Conservation (phyloP, 2,888 invertebrate species). For the Tineola bisselliella region DNA sequence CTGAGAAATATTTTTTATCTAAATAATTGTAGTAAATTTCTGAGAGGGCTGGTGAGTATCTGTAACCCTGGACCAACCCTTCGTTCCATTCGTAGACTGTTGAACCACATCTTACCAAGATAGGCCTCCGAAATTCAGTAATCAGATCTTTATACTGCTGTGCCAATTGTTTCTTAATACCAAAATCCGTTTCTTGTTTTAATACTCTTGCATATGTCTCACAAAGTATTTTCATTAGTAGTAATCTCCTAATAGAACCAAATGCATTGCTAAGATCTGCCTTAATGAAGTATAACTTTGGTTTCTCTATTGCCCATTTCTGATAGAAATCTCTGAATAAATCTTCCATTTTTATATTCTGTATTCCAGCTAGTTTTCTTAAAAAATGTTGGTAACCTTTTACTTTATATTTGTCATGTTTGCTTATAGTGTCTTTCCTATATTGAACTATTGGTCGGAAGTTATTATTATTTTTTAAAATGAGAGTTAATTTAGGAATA, state of each 20-base stretch:
- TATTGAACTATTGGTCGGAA: slow-evolving; percentile 52
- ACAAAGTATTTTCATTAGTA: slow-evolving; percentile 38
- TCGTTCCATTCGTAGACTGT: slow-evolving; percentile 55
- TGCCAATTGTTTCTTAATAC: slow-evolving; percentile 36
- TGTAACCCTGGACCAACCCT: slow-evolving; percentile 59
- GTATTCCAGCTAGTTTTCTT: slow-evolving; percentile 26
- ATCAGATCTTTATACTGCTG: slow-evolving; percentile 42
- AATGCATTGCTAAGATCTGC: slow-evolving; percentile 60
- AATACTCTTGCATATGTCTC: slow-evolving; percentile 34
- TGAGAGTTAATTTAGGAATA: slow-evolving; percentile 46
- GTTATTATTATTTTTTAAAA: slow-evolving; percentile 44
- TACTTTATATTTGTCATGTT: slow-evolving; percentile 38
- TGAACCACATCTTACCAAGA: slow-evolving; percentile 51
- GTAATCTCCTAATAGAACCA: slow-evolving; percentile 48
- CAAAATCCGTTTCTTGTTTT: slow-evolving; percentile 31
- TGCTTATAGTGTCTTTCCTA: slow-evolving; percentile 29
- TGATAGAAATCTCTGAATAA: slow-evolving; percentile 30
- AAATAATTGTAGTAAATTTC: slow-evolving; percentile 53
- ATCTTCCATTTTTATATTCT: slow-evolving; percentile 33
- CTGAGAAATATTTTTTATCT: slow-evolving; percentile 40
- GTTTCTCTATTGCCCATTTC: slow-evolving; percentile 42
- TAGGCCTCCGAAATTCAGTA: slow-evolving; percentile 41
- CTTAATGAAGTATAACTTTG: slow-evolving; percentile 55
- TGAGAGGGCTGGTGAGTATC: slow-evolving; percentile 58
- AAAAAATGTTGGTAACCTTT: slow-evolving; percentile 34